A percentile compares a stretch with the other conserved stretches of the same genome.
Conservation (phyloP, 2,888 invertebrate genomes). For the Odontocerum albicorne region DNA sequence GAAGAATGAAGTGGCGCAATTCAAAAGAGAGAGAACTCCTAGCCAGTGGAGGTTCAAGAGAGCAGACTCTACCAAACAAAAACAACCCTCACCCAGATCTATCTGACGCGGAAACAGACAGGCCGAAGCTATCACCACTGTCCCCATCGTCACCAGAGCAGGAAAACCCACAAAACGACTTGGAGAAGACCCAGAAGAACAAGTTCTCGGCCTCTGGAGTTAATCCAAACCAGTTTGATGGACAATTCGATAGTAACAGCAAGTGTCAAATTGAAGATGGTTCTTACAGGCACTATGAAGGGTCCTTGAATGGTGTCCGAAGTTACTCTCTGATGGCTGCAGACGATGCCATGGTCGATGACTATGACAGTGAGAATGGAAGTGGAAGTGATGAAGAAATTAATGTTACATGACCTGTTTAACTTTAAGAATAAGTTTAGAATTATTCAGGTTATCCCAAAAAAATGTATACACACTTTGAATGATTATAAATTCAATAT, state of each 20-base stretch:
- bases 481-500: too few species aligned
- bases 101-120: slow-evolving; percentile 85
- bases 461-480: too few species aligned
- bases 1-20: slow-evolving; percentile 99
- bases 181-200: slow-evolving; percentile 40
- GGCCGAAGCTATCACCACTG: slow-evolving; percentile 66
- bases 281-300: slow-evolving; percentile 21
- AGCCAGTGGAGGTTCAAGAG: slow-evolving; percentile 90
- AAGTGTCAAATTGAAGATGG: slow-evolving; percentile 7
- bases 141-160: slow-evolving; percentile 50
- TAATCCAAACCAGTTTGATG: slow-evolving; percentile 40
- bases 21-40: slow-evolving; percentile 94
- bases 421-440: too few species aligned
- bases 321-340: slow-evolving; percentile 41
- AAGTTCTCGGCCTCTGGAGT: slow-evolving; percentile 43
- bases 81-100: slow-evolving; percentile 95
- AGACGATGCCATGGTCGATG: slow-evolving; percentile 45
- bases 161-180: slow-evolving; percentile 42
- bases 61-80: slow-evolving; percentile 94
- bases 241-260: slow-evolving; percentile 38
- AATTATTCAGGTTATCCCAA: too few species aligned
- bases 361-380: slow-evolving; percentile 56
- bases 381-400: slow-evolving; percentile 82
- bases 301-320: slow-evolving; percentile 19
- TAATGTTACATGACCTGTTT: slow-evolving; percentile 78